A percentile compares a stretch with the other conserved stretches of the same genome.
phyloP scores from a whole-genome alignment of 2,113 vertebrate species.

The Cyphomyrus plagiostoma region DNA sequence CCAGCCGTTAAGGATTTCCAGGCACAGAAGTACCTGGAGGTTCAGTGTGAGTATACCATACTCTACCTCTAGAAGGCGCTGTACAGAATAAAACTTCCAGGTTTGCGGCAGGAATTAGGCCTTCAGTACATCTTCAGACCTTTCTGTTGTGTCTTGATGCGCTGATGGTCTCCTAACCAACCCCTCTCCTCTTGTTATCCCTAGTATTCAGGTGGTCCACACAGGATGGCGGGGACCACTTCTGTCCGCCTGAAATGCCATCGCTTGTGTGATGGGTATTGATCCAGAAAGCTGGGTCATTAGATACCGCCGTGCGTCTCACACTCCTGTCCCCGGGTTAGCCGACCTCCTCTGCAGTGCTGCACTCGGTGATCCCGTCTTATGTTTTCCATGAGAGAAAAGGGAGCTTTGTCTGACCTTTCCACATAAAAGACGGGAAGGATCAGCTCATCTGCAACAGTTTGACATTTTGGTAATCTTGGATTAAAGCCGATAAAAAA shows the following conservation, averaged over 20 bases:
- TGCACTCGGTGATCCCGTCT: background rate
- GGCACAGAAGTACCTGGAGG: constrained; percentile 89
- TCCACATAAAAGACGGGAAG: constrained; percentile 36
- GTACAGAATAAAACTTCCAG: background rate
- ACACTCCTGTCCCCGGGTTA: background rate
- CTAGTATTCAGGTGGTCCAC: background rate
- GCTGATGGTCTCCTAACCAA: background rate
- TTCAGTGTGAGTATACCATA: constrained; percentile 79
- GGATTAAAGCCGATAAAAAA: constrained; percentile 27
- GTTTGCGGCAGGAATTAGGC: background rate
- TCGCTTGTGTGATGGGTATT: background rate
- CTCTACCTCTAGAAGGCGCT: background rate
- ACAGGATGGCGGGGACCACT: background rate
- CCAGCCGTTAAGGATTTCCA: constrained; percentile 90
- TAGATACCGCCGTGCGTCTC: background rate
- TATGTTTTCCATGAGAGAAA: constrained; percentile 1
- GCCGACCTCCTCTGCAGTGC: background rate
- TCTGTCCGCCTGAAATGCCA: background rate
- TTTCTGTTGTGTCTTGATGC: background rate
- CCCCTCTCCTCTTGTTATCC: background rate
- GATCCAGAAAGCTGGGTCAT: background rate
- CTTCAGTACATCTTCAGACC: background rate
- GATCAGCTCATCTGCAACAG: constrained; percentile 29
- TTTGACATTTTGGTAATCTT: constrained; percentile 30
- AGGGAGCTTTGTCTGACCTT: constrained; percentile 49